Percentiles rank a stretch among this genome's conserved stretches.
phyloP scores from a whole-genome alignment of 1,140 invertebrate genomes.

The Tetramorium parvispinum region DNA sequence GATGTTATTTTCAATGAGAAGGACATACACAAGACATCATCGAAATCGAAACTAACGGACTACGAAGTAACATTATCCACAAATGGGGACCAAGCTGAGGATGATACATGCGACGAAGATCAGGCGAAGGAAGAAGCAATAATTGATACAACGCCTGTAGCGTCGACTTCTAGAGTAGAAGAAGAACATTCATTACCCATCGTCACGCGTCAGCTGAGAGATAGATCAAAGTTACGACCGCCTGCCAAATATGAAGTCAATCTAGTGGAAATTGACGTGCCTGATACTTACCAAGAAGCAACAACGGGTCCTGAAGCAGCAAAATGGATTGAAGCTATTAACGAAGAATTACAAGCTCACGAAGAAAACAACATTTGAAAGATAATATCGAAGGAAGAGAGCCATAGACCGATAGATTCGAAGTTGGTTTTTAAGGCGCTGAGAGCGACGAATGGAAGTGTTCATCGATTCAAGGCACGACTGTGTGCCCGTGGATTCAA shows the following conservation, averaged over 20 bases:
- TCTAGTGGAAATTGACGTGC: neutral
- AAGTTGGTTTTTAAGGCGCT: neutral
- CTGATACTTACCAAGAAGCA: neutral
- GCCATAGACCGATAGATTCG: neutral
- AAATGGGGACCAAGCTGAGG: no score
- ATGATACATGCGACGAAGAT: no score
- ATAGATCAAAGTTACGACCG: neutral
- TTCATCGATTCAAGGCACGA: neutral
- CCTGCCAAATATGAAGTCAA: neutral
- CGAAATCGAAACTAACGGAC: no score
- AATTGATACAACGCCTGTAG: no score
- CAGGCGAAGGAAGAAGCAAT: no score
- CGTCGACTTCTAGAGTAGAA: no score
- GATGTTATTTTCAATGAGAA: neutral
- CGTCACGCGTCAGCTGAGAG: no score
- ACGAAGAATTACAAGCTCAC: neutral
- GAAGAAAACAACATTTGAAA: neutral
- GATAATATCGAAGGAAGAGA: neutral
- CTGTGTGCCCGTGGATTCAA: neutral
- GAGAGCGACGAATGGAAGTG: neutral
- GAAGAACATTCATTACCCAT: no score
- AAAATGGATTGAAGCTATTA: neutral
- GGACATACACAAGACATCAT: no score
- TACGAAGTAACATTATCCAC: no score
- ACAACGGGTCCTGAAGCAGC: neutral